Conservation (phyloP, 2,113 vertebrate species). For the Junco hyemalis region DNA sequence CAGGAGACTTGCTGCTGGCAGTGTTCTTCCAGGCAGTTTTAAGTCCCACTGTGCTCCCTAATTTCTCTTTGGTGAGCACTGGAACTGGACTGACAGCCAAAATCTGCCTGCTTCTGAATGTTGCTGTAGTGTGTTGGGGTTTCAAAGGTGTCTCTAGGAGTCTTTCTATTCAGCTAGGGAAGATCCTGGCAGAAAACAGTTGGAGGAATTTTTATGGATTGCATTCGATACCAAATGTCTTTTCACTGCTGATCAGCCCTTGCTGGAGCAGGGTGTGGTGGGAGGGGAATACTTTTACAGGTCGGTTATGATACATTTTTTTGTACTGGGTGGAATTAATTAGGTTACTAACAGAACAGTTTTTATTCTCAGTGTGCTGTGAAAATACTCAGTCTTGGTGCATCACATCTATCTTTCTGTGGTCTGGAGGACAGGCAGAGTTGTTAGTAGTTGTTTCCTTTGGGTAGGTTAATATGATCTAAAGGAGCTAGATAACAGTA, state of each 20-base stretch:
- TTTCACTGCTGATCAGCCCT: not conserved
- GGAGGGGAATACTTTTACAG: not conserved
- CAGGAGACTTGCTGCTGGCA: not conserved
- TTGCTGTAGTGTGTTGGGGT: not conserved
- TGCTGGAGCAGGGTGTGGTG: not conserved
- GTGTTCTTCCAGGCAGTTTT: not conserved
- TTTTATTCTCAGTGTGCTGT: not conserved
- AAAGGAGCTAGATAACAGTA: not conserved
- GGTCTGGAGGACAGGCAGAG: not conserved
- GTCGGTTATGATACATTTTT: not conserved
- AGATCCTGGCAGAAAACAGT: not conserved
- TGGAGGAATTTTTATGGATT: not conserved
- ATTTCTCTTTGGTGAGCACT: not conserved
- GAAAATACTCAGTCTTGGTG: not conserved
- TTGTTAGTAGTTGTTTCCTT: not conserved
- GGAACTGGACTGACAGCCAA: not conserved
- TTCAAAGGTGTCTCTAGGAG: not conserved
- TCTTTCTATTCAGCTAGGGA: not conserved
- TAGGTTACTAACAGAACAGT: not conserved
- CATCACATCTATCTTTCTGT: not conserved
- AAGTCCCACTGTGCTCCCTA: not conserved
- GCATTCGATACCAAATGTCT: accelerated
- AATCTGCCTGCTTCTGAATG: not conserved
- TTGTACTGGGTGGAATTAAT: not conserved
- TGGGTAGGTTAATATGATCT: not conserved